A percentile compares a stretch with the other conserved stretches of the same genome.
Evolutionary conservation across 2,888 invertebrate genomes (phyloP).

Genomic region (Lochmaea capreae): DNA sequence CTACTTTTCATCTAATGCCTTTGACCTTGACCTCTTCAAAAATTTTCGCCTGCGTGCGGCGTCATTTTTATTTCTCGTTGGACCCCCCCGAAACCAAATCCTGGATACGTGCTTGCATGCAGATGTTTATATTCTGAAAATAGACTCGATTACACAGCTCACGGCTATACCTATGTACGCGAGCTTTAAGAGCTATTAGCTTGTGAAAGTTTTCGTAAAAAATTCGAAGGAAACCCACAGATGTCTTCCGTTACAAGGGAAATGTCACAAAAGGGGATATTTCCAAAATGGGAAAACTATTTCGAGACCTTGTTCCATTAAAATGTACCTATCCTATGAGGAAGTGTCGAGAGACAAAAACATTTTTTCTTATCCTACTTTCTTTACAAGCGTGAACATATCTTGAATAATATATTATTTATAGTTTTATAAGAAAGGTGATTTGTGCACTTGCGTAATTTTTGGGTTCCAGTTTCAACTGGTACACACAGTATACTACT

Average conservation of each 20-base stretch:
- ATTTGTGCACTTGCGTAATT: too few relatives aligned
- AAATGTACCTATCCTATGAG: slow-evolving; percentile 21
- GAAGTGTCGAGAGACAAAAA: slow-evolving; percentile 16
- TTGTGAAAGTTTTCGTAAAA: slow-evolving; percentile 35
- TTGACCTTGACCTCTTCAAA: too few relatives aligned
- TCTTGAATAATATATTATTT: too few relatives aligned
- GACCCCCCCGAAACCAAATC: too few relatives aligned
- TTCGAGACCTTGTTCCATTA: slow-evolving; percentile 25
- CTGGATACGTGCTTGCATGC: too few relatives aligned
- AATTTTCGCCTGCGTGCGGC: too few relatives aligned
- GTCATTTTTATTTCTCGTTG: too few relatives aligned
- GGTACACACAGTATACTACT: too few relatives aligned
- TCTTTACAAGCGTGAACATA: too few relatives aligned
- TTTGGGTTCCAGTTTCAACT: too few relatives aligned
- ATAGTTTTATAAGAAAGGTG: too few relatives aligned
- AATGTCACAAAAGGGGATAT: slow-evolving; percentile 28
- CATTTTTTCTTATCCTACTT: neutral
- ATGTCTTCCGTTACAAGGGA: slow-evolving; percentile 7
- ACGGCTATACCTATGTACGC: neutral
- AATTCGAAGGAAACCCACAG: slow-evolving; percentile 22
- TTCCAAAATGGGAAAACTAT: slow-evolving; percentile 22
- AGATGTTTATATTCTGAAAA: neutral
- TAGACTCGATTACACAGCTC: neutral
- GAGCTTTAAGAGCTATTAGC: slow-evolving; percentile 28
- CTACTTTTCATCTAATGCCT: too few relatives aligned